phyloP scores from a whole-genome alignment of 2,113 vertebrate genomes.

The Microtus pennsylvanicus region DNA sequence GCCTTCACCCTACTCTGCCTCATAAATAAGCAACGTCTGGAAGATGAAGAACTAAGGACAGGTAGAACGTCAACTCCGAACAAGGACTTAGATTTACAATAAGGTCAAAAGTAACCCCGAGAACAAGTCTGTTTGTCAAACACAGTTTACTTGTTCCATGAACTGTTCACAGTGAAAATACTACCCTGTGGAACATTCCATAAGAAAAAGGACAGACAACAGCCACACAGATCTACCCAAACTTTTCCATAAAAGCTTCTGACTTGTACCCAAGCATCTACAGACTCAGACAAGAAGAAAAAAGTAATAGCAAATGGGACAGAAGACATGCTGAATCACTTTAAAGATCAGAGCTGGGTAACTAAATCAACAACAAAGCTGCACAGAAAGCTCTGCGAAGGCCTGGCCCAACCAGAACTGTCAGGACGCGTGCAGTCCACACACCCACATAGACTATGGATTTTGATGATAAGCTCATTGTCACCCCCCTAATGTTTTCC shows the following conservation, averaged over 20 bases:
- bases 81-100: not conserved
- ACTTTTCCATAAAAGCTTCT: conserved; percentile 5
- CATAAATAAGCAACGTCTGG: not conserved
- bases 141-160: not conserved
- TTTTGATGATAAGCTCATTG: not conserved
- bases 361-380: not conserved
- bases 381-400: not conserved
- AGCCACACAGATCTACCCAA: not conserved
- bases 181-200: conserved; percentile 1
- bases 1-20: not conserved
- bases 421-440: not conserved
- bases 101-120: not conserved
- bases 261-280: not conserved
- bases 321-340: not conserved
- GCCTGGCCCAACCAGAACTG: conserved; percentile 38
- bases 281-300: not conserved
- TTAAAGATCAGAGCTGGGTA: not conserved
- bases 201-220: conserved; percentile 23
- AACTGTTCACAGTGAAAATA: conserved; percentile 12
- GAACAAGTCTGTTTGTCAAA: conserved; percentile 15
- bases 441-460: not conserved
- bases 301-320: conserved; percentile 29
- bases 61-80: not conserved
- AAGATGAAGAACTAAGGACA: not conserved
- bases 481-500: not conserved